Conservation (phyloP, 2,888 invertebrate species). For the Ligdia adustata region DNA sequence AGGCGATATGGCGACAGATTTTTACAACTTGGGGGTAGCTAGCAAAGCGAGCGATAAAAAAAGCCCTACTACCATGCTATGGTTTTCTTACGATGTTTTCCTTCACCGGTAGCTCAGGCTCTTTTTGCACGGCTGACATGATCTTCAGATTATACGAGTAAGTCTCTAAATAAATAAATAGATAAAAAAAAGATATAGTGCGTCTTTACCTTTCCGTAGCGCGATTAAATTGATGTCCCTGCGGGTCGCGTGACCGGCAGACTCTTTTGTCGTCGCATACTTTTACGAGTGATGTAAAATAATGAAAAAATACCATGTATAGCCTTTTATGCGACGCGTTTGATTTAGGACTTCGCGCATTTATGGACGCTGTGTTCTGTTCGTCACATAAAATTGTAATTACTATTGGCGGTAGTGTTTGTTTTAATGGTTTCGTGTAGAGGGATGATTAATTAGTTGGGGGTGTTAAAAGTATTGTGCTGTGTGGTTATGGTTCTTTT, state of each 20-base stretch:
- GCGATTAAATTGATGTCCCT: slow-evolving; percentile 74
- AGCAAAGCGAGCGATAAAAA: too few species aligned
- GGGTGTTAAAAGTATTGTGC: slow-evolving; percentile 12
- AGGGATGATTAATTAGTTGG: slow-evolving; percentile 9
- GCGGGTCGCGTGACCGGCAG: slow-evolving; percentile 64
- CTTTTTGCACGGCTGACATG: too few species aligned
- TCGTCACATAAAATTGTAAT: slow-evolving; percentile 44
- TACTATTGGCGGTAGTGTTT: slow-evolving; percentile 38
- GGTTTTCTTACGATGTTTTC: too few species aligned
- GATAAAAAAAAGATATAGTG: too few species aligned
- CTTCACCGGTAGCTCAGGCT: too few species aligned
- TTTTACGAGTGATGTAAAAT: slow-evolving; percentile 77
- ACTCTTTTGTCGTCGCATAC: slow-evolving; percentile 67
- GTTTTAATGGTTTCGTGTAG: slow-evolving; percentile 25
- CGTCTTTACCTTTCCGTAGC: slow-evolving; percentile 67
- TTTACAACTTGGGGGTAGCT: too few species aligned
- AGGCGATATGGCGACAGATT: too few species aligned
- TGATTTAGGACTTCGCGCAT: slow-evolving; percentile 65
- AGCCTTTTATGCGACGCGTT: slow-evolving; percentile 55
- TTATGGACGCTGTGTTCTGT: slow-evolving; percentile 48
- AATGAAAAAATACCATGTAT: slow-evolving; percentile 76
- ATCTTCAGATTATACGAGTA: too few species aligned
- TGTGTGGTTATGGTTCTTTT: neutral
- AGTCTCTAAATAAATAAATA: too few species aligned
- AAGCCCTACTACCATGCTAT: too few species aligned